phyloP scores from a whole-genome alignment of 37 sponge, comb jelly and placozoan genomes.

The Petrosia ficiformis region DNA sequence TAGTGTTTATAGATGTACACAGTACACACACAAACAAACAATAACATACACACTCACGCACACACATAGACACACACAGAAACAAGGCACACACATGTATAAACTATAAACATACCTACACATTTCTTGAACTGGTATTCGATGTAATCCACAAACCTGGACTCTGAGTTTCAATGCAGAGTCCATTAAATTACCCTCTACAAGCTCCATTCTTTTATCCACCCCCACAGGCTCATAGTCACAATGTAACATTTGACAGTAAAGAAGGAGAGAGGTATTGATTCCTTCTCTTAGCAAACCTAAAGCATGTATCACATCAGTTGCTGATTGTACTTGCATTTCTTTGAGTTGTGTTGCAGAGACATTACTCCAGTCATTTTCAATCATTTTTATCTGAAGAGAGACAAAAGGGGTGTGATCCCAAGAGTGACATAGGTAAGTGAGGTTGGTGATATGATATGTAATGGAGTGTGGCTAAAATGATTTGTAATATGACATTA shows the following conservation, averaged over 20 bases:
- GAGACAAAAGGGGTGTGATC: no score
- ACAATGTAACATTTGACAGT: slow-evolving; percentile 39
- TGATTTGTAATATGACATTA: no score
- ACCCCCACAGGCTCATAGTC: slow-evolving; percentile 36
- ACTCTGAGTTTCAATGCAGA: slow-evolving; percentile 11
- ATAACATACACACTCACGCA: no score
- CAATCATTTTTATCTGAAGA: background rate
- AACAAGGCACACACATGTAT: background rate
- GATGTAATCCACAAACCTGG: slow-evolving; percentile 47
- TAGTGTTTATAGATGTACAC: no score
- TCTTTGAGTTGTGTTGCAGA: background rate
- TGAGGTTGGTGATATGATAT: no score
- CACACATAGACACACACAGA: no score
- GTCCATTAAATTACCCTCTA: background rate
- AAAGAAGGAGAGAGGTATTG: slow-evolving; percentile 17
- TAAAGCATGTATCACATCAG: slow-evolving; percentile 19
- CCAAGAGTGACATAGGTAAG: no score
- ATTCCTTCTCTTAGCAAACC: slow-evolving; percentile 14
- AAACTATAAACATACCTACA: no score
- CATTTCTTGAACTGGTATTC: background rate
- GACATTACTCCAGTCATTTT: slow-evolving; percentile 1
- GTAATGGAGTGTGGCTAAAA: no score
- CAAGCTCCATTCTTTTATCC: background rate
- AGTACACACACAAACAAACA: no score
- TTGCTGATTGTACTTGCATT: background rate